Evolutionary conservation across 2,797 vertebrate species (phyloP).

Genomic region (Fundulus diaphanus): DNA sequence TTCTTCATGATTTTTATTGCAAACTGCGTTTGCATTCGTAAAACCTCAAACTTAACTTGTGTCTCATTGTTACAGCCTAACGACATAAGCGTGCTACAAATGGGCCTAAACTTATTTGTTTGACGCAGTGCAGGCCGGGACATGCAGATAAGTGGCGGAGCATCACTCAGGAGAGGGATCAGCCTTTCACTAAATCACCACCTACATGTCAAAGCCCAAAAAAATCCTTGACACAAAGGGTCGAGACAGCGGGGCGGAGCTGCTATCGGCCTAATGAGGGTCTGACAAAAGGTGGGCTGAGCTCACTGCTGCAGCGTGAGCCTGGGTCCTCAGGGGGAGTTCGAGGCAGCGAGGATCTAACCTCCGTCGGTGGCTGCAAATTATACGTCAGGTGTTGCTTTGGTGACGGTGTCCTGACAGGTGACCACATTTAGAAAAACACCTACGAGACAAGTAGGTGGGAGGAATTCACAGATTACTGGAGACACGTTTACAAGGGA

Average conservation of each 20-base stretch:
- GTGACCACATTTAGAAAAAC: slow-evolving; percentile 14
- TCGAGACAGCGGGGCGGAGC: neutral
- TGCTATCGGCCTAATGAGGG: neutral
- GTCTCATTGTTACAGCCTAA: neutral
- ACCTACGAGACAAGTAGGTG: neutral
- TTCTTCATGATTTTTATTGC: no score
- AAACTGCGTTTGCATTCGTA: neutral
- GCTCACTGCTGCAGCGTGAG: slow-evolving; percentile 17
- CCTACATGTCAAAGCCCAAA: neutral
- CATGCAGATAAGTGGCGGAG: neutral
- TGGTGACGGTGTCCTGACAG: slow-evolving; percentile 23
- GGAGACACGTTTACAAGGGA: neutral
- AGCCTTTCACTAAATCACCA: slow-evolving; percentile 10
- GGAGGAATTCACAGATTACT: neutral
- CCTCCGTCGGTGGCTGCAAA: slow-evolving; percentile 6
- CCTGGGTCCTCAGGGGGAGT: slow-evolving; percentile 9
- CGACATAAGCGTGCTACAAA: neutral
- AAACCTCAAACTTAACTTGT: neutral
- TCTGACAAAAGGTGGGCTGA: slow-evolving; percentile 2
- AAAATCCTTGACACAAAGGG: slow-evolving; percentile 5
- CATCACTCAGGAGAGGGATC: slow-evolving; percentile 7
- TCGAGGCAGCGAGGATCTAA: slow-evolving; percentile 11
- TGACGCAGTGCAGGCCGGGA: neutral
- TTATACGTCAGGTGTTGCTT: slow-evolving; percentile 31
- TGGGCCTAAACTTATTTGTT: neutral